phyloP scores from a whole-genome alignment of 2,797 vertebrate genomes.

The Chaetodon trifasciatus region DNA sequence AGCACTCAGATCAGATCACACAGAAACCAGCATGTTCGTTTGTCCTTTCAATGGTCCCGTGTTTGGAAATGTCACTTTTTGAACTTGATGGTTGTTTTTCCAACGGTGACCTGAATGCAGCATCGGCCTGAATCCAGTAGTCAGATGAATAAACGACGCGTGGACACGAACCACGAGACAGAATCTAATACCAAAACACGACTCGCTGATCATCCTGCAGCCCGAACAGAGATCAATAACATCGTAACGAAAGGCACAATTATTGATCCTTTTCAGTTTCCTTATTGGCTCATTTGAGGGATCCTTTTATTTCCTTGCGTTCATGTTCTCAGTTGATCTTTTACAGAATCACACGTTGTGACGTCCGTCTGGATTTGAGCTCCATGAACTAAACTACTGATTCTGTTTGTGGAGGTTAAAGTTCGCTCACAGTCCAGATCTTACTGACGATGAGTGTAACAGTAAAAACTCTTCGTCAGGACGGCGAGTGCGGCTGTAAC shows the following conservation, averaged over 20 bases:
- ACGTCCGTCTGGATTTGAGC: neutral
- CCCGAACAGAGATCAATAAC: neutral
- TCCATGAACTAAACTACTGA: neutral
- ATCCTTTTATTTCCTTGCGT: neutral
- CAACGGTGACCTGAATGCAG: neutral
- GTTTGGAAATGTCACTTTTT: neutral
- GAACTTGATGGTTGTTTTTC: neutral
- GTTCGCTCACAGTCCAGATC: no score
- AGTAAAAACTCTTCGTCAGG: no score
- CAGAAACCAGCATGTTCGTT: neutral
- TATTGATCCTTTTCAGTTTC: neutral
- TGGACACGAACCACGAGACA: neutral
- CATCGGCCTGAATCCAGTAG: constrained; percentile 3
- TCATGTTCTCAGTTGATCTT: neutral
- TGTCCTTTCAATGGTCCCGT: neutral
- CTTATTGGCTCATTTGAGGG: neutral
- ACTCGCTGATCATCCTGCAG: no score
- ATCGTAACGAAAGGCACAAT: neutral
- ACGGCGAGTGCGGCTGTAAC: no score
- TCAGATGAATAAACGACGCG: neutral
- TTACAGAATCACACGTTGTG: neutral
- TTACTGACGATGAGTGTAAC: no score
- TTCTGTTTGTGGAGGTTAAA: no score
- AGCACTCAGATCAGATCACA: neutral
- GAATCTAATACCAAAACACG: neutral